These are phyloP conservation scores for Fistularia tabacaria DNA, from an alignment of 2,797 vertebrate species.

Conservation along the genomic window DNA sequence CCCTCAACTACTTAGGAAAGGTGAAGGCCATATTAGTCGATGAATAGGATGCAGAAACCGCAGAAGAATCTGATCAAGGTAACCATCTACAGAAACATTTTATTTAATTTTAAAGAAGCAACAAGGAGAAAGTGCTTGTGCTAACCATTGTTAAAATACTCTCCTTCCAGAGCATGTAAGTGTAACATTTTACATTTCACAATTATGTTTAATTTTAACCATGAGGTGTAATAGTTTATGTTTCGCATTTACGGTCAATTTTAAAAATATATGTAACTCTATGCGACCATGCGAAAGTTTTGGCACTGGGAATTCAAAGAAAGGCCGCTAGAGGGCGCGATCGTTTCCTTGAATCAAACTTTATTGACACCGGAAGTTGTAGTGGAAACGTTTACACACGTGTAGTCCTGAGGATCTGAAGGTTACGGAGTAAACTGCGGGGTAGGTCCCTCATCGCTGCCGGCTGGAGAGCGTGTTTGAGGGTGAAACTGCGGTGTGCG, in stretches of 20 bases:
- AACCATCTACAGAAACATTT: no score
- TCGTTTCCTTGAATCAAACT: slow-evolving; percentile 51
- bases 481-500: background rate
- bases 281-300: background rate
- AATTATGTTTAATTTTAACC: no score
- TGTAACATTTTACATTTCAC: no score
- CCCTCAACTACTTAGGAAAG: no score
- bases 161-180: no score
- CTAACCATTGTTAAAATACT: no score
- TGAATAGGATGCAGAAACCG: no score
- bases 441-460: background rate
- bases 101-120: no score
- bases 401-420: slow-evolving; percentile 53
- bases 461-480: slow-evolving; percentile 11
- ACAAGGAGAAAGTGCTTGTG: no score
- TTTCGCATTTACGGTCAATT: background rate
- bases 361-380: slow-evolving; percentile 65
- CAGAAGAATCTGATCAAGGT: no score
- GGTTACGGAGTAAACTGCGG: slow-evolving; percentile 45
- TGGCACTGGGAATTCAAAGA: background rate
- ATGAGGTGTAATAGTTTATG: no score
- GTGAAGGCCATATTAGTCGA: no score
- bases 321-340: slow-evolving; percentile 24
- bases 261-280: background rate
- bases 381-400: slow-evolving; percentile 45